These are phyloP conservation scores for Lepidurus couesii DNA, from an alignment of 1,140 invertebrate genomes.

Conservation along the genomic window DNA sequence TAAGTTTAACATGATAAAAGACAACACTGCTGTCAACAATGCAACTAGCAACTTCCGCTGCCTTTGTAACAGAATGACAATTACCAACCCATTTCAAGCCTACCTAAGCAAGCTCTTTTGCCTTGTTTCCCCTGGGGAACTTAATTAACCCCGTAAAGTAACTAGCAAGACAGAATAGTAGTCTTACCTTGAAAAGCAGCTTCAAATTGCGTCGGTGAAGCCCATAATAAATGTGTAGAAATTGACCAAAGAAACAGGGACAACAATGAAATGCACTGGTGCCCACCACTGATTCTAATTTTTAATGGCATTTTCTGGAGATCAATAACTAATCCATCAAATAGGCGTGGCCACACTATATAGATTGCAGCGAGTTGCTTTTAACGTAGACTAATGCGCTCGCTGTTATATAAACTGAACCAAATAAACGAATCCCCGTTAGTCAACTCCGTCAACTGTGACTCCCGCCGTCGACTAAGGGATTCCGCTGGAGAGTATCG, in stretches of 20 bases:
- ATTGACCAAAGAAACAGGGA: not conserved
- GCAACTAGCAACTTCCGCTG: not conserved
- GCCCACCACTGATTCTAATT: not conserved
- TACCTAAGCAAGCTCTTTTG: not conserved
- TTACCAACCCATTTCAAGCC: slow-evolving; percentile 3
- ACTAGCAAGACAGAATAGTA: not conserved
- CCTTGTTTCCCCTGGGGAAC: not conserved
- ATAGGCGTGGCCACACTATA: no score
- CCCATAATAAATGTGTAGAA: not conserved
- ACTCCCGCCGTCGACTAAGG: no score
- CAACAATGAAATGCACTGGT: slow-evolving; percentile 1
- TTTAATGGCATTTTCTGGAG: not conserved
- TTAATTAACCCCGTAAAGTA: not conserved
- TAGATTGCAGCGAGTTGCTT: no score
- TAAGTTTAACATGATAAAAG: not conserved
- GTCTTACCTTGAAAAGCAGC: slow-evolving; percentile 5
- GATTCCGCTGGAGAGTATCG: no score
- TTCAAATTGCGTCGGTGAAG: slow-evolving; percentile 7
- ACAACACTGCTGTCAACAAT: not conserved
- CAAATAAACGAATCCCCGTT: no score
- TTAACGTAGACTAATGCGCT: no score
- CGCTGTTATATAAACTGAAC: no score
- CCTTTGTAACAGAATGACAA: not conserved
- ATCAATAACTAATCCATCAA: not conserved
- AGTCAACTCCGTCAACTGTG: no score